Evolutionary conservation across 2,113 vertebrate genomes (phyloP).

Genomic region (Symphodus melops): DNA sequence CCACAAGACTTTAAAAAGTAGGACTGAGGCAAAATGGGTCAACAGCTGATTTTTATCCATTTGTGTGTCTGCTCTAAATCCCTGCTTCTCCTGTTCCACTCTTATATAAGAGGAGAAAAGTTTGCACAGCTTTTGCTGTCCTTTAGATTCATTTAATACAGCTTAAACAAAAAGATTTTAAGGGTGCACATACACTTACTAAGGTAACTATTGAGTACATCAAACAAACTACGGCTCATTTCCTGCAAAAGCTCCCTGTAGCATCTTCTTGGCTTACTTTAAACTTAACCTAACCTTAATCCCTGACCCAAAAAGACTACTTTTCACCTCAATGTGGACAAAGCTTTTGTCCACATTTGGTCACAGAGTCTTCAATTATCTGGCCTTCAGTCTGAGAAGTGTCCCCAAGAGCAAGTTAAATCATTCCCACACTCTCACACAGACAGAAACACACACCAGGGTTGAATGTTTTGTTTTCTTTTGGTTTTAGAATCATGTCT

Average conservation of each 20-base stretch:
- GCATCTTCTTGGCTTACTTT: not conserved
- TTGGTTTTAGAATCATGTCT: constrained; percentile 1
- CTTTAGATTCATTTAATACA: constrained; percentile 11
- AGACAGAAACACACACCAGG: constrained; percentile 5
- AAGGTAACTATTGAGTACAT: not conserved
- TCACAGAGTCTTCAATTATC: not conserved
- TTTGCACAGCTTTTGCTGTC: constrained; percentile 1
- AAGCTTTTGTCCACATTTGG: not conserved
- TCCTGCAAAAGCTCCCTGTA: not conserved
- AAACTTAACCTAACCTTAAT: not conserved
- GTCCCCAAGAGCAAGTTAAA: not conserved
- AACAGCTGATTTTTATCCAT: not conserved
- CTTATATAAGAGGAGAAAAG: too few species aligned
- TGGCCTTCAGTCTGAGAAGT: not conserved
- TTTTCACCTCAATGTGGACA: not conserved
- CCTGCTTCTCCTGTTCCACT: too few species aligned
- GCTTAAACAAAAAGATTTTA: not conserved
- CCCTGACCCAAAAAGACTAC: not conserved
- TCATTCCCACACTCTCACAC: not conserved
- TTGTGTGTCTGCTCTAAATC: too few species aligned
- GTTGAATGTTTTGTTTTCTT: constrained; percentile 20
- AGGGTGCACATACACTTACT: too few species aligned
- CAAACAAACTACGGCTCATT: not conserved
- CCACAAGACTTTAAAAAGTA: too few species aligned
- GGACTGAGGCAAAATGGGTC: constrained; percentile 39